These are phyloP conservation scores for Papilio polyxenes DNA, from an alignment of 1,140 invertebrate species.

Conservation along the genomic window DNA sequence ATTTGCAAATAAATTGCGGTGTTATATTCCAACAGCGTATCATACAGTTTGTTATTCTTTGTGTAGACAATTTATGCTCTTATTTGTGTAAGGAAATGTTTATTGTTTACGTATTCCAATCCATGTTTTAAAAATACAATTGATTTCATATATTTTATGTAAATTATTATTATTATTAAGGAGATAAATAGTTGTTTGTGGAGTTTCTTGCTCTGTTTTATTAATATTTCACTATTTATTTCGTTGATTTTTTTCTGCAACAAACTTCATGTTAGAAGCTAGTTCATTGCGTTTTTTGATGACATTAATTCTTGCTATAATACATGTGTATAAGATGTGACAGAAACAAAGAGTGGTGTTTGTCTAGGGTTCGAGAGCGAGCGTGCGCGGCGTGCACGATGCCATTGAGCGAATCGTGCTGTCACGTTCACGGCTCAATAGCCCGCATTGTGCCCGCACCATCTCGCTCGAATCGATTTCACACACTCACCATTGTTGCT, in stretches of 20 bases:
- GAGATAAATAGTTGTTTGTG: neutral
- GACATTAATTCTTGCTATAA: neutral
- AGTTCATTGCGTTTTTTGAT: neutral
- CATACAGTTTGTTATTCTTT: slow-evolving; percentile 10
- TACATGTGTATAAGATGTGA: neutral
- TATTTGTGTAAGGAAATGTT: slow-evolving; percentile 22
- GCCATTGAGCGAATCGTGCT: slow-evolving; percentile 60
- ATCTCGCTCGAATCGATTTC: slow-evolving; percentile 69
- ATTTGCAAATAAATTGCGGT: slow-evolving; percentile 25
- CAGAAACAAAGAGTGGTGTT: slow-evolving; percentile 32
- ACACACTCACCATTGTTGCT: slow-evolving; percentile 54
- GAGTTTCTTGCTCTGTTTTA: neutral
- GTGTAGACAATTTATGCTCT: neutral
- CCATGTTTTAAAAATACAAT: too few species aligned
- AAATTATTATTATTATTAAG: too few species aligned
- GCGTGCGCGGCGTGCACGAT: slow-evolving; percentile 61
- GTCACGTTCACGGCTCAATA: slow-evolving; percentile 65
- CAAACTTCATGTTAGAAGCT: neutral
- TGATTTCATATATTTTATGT: too few species aligned
- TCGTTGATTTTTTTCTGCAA: neutral
- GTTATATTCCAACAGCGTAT: slow-evolving; percentile 5
- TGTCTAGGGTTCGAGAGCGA: slow-evolving; percentile 57
- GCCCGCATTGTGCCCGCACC: slow-evolving; percentile 53
- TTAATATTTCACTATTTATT: neutral
- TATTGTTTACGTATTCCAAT: too few species aligned